Evolutionary conservation across 2,888 invertebrate species (phyloP).

Genomic region (Acronicta leporina): DNA sequence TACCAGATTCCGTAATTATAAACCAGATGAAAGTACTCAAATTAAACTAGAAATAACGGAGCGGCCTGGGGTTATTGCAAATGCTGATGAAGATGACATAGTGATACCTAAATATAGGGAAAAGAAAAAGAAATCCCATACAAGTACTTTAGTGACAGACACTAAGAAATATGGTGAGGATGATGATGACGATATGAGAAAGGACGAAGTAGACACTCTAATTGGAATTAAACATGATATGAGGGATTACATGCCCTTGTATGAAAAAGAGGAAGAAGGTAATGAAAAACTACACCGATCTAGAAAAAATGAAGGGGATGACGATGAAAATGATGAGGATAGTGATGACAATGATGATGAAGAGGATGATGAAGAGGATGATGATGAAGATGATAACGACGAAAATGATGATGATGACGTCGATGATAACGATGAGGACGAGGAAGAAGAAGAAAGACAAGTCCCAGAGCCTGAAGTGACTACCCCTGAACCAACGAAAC

Average conservation of each 20-base stretch:
- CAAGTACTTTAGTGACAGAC: conserved; percentile 84
- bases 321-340: conserved; percentile 52
- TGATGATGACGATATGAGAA: conserved; percentile 72
- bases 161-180: conserved; percentile 80
- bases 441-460: conserved; percentile 25
- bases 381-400: conserved; percentile 41
- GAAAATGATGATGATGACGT: conserved; percentile 56
- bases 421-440: conserved; percentile 18
- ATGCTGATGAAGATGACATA: conserved; percentile 37
- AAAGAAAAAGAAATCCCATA: conserved; percentile 79
- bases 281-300: conserved; percentile 46
- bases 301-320: conserved; percentile 49
- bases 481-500: conserved; percentile 76
- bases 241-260: conserved; percentile 78
- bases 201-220: conserved; percentile 80
- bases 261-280: conserved; percentile 72
- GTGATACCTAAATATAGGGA: conserved; percentile 74
- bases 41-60: conserved; percentile 36
- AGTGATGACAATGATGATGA: conserved; percentile 55
- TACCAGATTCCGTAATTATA: conserved; percentile 74
- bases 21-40: conserved; percentile 51
- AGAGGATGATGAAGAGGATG: conserved; percentile 48
- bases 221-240: conserved; percentile 78
- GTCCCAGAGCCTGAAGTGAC: conserved; percentile 51
- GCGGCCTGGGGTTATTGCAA: conserved; percentile 14